Evolutionary conservation across 2,113 vertebrate genomes (phyloP), one percentile per base, ranked within the genome.

Genomic region (Anseranas semipalmata): DNA sequence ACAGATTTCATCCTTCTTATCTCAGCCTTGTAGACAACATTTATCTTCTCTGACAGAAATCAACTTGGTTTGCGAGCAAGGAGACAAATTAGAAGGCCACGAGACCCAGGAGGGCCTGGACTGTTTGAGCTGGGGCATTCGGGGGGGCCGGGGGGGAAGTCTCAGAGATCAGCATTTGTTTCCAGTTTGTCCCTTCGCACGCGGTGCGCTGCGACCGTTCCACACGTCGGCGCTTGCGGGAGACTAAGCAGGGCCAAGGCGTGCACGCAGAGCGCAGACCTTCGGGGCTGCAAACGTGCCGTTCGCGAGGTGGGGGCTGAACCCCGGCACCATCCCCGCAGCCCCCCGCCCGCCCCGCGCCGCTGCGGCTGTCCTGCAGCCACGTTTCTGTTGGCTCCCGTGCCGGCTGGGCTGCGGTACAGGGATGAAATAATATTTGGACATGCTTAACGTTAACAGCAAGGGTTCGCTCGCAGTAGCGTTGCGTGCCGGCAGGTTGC

Each of bases 341-440:
- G 72, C 56, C 82, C 43, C 70, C n/a, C 18, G 3, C n/a, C 43
- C 56, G 68, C 65, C 59, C 59, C 2, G 2, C 1, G 3, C 58
- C 9, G 20, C 68, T 55, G 58, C 8, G 79, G 18, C 46, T 18
- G 32, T 73, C 87, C 60, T 25, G 25, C 24, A 46, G 81, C 66
- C 94, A 91, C 22, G 33, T 87, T 85, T 56, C 75, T 37, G 63
- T 63, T 93, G 96, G 90, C 88, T 86, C 18, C 6, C 2, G 3
- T 22, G 78, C 71, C 4, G 45, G 63, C 82, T 95, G 95, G 92
- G 78, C 85, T 78, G 37, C 53, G 3, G 88, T 70, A 76, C 48
- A 88, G 92, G 48, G 72, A 89, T 92, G 95, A 86, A 86, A 80
- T 86, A 84, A 94, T 76, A 52, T 41, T 92, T 89, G 92, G 95